Base-by-base conservation (phyloP, 2,113 vertebrate species). In the Trichechus manatus region DNA sequence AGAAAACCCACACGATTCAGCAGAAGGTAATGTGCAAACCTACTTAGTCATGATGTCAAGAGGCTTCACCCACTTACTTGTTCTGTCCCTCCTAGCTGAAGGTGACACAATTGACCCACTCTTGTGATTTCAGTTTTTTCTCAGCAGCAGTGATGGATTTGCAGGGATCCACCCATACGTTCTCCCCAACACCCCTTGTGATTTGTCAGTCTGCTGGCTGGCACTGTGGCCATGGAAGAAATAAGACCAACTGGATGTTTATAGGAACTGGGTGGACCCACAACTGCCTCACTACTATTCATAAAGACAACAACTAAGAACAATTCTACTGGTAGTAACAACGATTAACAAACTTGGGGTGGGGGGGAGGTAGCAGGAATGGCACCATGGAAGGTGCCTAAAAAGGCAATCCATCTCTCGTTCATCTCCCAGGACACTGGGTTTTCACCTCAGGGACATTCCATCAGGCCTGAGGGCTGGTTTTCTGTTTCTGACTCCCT, bases 21-120 rank as follows among this genome's bases (percentile, higher is more conserved):
- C 44, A 94, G 70, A 89, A 87, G 25, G 77, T n/a, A 86, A 92
- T 23, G 20, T 63, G n/a, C 68, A 96, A 90, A 93, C 61, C 42
- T 78, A 91, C 78, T 80, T 50, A 93, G 68, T 23, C 61, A 75
- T 39, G n/a, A 63, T 82, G 75, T 92, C 85, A 93, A 94, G 89
- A 77, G 81, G 29, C 20, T 87, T 89, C 83, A 66, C n/a, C 47
- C 78, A 86, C 31, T 89, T 47, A 25, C 22, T 13, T 66, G 33
- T 42, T 56, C 59, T 68, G 25, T 68, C 68, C 59, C 86, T 91
- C 36, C 47, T 47, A 61, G 68, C 19, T 93, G 66, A 87, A 95
- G 61, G 33, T 66, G 64, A 95, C 66, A 79, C 15, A 42, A 90
- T 1, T 97, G 86, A 89, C 78, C 82, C 61, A 53, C 33, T 82